phyloP scores from a whole-genome alignment of 2,113 vertebrate genomes.

The Gulo gulo region DNA sequence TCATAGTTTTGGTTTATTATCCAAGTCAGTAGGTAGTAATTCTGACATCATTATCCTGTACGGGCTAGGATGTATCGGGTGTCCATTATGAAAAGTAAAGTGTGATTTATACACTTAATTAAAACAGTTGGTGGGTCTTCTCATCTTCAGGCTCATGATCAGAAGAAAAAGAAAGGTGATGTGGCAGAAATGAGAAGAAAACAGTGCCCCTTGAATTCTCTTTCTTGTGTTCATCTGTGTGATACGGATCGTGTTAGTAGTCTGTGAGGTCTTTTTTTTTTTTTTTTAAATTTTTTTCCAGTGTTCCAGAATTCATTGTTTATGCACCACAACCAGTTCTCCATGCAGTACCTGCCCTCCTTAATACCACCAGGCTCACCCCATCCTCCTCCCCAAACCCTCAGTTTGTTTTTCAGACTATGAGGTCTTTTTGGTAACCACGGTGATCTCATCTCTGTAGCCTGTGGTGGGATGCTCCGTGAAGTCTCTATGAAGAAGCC shows the following conservation, averaged over 20 bases:
- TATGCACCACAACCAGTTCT: no score
- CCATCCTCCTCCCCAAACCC: no score
- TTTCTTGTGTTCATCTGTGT: background rate
- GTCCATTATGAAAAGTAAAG: background rate
- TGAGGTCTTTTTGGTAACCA: background rate
- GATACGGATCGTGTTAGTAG: background rate
- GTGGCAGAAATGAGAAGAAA: background rate
- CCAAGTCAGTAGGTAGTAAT: background rate
- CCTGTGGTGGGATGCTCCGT: background rate
- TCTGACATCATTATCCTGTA: background rate
- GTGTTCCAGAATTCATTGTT: no score
- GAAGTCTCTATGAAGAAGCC: background rate
- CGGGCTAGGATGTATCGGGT: background rate
- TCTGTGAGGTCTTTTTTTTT: background rate
- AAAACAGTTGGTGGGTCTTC: background rate
- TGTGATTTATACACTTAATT: background rate
- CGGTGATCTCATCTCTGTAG: background rate
- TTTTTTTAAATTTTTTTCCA: no score
- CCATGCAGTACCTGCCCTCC: no score
- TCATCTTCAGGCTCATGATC: background rate
- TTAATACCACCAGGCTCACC: no score
- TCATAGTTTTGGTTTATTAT: background rate
- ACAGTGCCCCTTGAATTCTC: background rate
- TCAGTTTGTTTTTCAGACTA: no score
- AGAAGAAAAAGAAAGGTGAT: background rate